Evolutionary conservation across 1,140 invertebrate genomes (phyloP).

Genomic region (Musca domestica): DNA sequence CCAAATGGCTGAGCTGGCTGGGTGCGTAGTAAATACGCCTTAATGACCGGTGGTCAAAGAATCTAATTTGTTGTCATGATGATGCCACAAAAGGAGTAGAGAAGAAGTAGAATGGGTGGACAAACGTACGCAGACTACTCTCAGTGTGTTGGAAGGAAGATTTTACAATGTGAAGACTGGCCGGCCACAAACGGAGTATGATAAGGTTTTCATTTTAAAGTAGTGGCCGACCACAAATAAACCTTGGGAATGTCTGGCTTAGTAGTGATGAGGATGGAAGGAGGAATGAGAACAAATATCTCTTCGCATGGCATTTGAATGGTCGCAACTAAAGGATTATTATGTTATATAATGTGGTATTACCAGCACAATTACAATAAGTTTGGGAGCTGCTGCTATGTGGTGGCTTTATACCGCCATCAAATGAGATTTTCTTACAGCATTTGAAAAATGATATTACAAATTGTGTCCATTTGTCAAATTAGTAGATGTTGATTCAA

Average conservation of each 20-base stretch:
- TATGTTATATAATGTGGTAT: slow-evolving; percentile 27
- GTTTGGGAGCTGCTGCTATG: neutral
- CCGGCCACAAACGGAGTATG: no score
- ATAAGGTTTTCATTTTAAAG: no score
- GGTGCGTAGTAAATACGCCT: slow-evolving; percentile 44
- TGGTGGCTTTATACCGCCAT: neutral
- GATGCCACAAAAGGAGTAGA: neutral
- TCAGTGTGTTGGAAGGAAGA: no score
- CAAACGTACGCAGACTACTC: no score
- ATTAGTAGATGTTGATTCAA: slow-evolving; percentile 25
- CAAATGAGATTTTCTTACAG: slow-evolving; percentile 21
- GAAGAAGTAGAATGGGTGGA: neutral
- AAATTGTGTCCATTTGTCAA: slow-evolving; percentile 53
- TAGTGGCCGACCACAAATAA: no score
- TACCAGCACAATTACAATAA: neutral
- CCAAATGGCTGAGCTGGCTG: neutral
- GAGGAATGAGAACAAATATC: no score
- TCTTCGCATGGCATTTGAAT: no score
- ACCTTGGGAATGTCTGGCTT: no score
- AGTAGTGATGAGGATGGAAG: no score
- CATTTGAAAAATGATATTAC: slow-evolving; percentile 52
- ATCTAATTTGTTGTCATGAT: slow-evolving; percentile 40
- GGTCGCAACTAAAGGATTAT: slow-evolving; percentile 32
- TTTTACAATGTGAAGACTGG: no score
- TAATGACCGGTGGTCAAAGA: slow-evolving; percentile 52